Conservation (phyloP, 2,888 invertebrate genomes). For the Eupithecia exiguata region DNA sequence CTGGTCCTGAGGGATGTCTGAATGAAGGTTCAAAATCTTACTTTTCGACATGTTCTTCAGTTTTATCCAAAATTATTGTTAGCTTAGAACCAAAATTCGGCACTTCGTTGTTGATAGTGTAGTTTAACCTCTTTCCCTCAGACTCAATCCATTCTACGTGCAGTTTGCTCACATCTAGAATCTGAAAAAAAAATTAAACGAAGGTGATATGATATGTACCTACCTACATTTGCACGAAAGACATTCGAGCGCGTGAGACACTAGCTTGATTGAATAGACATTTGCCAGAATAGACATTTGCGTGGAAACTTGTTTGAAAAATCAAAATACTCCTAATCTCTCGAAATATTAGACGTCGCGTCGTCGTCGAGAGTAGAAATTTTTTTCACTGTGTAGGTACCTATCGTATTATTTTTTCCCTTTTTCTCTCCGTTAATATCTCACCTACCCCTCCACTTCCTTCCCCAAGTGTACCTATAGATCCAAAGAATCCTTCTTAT, state of each 20-base stretch:
- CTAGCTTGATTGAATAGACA: not conserved
- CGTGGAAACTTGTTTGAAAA: not conserved
- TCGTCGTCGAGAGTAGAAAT: too few species aligned
- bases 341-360: too few species aligned
- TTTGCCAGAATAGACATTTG: not conserved
- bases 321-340: not conserved
- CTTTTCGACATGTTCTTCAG: constrained; percentile 67
- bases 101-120: constrained; percentile 84
- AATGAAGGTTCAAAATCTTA: too few species aligned
- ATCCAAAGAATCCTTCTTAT: too few species aligned
- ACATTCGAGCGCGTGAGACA: not conserved
- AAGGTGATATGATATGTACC: not conserved
- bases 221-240: not conserved
- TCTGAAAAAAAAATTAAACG: constrained; percentile 72
- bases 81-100: constrained; percentile 91
- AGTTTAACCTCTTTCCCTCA: constrained; percentile 82
- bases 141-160: constrained; percentile 85
- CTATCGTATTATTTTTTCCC: too few species aligned
- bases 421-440: too few species aligned
- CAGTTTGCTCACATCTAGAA: constrained; percentile 89
- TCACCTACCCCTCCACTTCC: too few species aligned
- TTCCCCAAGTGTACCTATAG: too few species aligned
- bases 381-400: too few species aligned
- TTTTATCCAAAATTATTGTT: constrained; percentile 85
- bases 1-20: too few species aligned